Base-by-base conservation (phyloP, 1,140 invertebrate species). In the Branchinecta lynchi region DNA sequence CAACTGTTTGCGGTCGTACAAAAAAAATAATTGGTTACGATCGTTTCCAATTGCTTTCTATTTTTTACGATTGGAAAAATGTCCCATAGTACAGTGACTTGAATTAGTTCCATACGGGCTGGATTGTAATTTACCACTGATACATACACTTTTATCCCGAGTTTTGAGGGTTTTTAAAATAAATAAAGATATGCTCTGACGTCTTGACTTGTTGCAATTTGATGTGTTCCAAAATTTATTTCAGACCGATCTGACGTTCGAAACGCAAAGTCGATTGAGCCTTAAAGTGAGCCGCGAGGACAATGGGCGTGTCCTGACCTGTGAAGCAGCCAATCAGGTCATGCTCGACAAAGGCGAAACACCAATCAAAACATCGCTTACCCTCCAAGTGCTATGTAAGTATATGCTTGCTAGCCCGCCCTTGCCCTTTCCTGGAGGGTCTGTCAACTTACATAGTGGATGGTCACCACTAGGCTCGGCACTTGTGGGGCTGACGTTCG, bases 341-440 rank as follows among this genome's bases (percentile, higher is more conserved):
- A 87, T 87, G 76, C 79, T 82, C 70, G 81, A 85, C 7, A 84
- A 86, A 70, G 82, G 84, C 10, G 86, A 89, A 72, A 84, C 85
- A 72, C 86, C 88, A 0, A 84, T 91, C 75, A 82, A 85, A 69
- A 83, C 84, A 44, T 81, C 82, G 1, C 80, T 84, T 10, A 84
- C 84, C 66, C 80, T 92, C 67, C 86, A 90, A 81, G 87, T 92
- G 70, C 83, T 88, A 77, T 92, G 90, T 92, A 85, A 89, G 88
- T 87, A 77, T 72, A 32, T 5, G 32, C 32, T 32, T 32, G 32
- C 32, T 5, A 32, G 32, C 32, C 32, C 32, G 32, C 32, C 32
- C 32, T 32, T 32, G 32, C 2, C 32, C 32, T 32, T 32, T 1
- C 32, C 32, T 32, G 32, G 32, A 32, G 32, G 5, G 32, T 32